A percentile compares a stretch with the other conserved stretches of the same genome.
Evolutionary conservation across 2,888 invertebrate genomes (phyloP).

Genomic region (Philonicus albiceps): DNA sequence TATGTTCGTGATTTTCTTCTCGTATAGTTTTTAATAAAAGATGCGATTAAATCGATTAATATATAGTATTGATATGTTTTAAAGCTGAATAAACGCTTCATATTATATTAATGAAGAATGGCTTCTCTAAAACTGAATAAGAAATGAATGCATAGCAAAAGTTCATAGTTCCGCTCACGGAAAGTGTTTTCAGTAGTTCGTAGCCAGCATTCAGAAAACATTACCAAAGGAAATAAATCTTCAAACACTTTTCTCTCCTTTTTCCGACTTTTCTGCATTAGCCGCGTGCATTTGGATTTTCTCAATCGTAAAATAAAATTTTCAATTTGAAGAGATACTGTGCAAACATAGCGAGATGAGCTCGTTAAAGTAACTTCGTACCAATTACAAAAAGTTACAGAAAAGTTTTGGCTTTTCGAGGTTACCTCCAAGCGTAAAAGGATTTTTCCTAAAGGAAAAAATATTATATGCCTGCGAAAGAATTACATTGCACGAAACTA

Average conservation of each 20-base stretch:
- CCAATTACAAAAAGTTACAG: conserved; percentile 3
- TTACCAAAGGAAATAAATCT: neutral
- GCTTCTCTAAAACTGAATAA: neutral
- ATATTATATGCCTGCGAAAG: neutral
- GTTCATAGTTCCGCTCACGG: neutral
- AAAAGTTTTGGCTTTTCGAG: neutral
- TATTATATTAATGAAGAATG: too few species aligned
- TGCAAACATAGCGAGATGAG: neutral
- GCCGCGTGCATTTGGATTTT: neutral
- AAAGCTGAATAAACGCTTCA: too few species aligned
- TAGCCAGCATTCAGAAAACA: neutral
- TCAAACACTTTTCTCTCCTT: neutral
- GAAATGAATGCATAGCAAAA: neutral
- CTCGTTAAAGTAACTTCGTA: conserved; percentile 21
- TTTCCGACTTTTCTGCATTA: conserved; percentile 7
- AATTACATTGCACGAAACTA: too few species aligned
- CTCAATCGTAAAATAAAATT: conserved; percentile 4
- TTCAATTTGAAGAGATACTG: conserved; percentile 27
- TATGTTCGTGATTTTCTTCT: neutral
- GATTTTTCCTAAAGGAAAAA: neutral
- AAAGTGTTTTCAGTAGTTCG: neutral
- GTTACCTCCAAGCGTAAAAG: neutral
- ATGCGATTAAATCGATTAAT: neutral
- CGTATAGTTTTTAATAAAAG: neutral
- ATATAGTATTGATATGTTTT: neutral